These are phyloP conservation scores for Orientallactaga bullata DNA, from an alignment of 2,113 vertebrate species.

Conservation along the genomic window DNA sequence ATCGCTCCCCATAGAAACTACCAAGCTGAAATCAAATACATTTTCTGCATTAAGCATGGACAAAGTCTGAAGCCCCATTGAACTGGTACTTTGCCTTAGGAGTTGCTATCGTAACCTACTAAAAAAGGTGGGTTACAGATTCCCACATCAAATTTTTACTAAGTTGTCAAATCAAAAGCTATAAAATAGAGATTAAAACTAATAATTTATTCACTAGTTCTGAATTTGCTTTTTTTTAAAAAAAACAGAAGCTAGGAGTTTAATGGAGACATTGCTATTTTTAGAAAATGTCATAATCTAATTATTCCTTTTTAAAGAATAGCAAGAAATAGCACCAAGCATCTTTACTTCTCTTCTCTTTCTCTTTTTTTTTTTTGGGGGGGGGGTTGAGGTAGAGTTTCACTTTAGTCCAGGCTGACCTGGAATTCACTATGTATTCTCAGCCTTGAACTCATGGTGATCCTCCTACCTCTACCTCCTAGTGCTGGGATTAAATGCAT, in stretches of 20 bases:
- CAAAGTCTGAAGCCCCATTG: constrained; percentile 59
- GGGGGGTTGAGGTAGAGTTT: too few relatives aligned
- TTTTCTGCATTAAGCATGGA: constrained; percentile 68
- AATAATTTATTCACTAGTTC: constrained; percentile 46
- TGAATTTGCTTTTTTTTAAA: constrained; percentile 55
- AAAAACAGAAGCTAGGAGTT: constrained; percentile 20
- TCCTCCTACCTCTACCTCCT: too few relatives aligned
- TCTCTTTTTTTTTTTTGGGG: too few relatives aligned
- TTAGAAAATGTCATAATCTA: constrained; percentile 39
- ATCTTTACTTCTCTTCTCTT: not conserved
- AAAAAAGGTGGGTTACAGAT: constrained; percentile 33
- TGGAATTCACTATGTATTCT: too few relatives aligned
- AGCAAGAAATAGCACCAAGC: constrained; percentile 10
- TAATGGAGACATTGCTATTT: constrained; percentile 33
- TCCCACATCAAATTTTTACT: constrained; percentile 51
- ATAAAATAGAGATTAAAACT: constrained; percentile 52
- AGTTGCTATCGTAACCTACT: constrained; percentile 65
- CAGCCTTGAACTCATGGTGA: too few relatives aligned
- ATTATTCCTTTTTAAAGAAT: constrained; percentile 27
- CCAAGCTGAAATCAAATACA: constrained; percentile 71
- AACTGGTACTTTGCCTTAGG: constrained; percentile 55
- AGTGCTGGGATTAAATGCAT: too few relatives aligned
- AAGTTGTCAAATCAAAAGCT: constrained; percentile 49
- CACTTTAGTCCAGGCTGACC: too few relatives aligned
- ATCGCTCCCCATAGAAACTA: constrained; percentile 75